Evolutionary conservation across 2,113 vertebrate genomes (phyloP).

Genomic region (Apodemus speciosus): DNA sequence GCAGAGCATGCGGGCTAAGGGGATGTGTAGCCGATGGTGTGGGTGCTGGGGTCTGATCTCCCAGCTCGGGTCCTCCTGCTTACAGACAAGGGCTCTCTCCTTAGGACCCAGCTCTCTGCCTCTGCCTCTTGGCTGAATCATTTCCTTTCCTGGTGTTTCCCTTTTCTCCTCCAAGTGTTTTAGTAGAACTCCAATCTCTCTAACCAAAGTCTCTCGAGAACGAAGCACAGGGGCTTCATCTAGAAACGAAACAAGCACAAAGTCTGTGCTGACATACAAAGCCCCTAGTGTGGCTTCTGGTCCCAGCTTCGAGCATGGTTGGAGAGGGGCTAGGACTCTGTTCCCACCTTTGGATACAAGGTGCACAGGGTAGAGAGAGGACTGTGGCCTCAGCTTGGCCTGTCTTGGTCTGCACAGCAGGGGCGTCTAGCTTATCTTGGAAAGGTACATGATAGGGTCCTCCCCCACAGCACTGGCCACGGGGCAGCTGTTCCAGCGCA

Average conservation of each 20-base stretch:
- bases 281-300: neutral
- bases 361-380: neutral
- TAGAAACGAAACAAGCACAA: neutral
- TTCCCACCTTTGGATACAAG: neutral
- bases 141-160: neutral
- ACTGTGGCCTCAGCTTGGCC: neutral
- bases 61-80: neutral
- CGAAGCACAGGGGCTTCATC: neutral
- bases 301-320: neutral
- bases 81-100: neutral
- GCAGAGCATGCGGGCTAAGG: neutral
- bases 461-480: neutral
- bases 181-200: neutral
- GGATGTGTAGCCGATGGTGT: too few relatives aligned
- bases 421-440: neutral
- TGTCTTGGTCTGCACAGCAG: neutral
- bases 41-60: neutral
- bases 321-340: neutral
- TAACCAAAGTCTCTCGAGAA: slow-evolving; percentile 1
- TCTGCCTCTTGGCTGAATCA: neutral
- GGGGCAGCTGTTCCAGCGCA: neutral
- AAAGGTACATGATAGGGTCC: neutral
- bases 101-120: neutral
- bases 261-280: neutral
- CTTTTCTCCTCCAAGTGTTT: neutral